These are phyloP conservation scores for Eunapius fragilis DNA, from an alignment of 37 sponge, comb jelly and placozoan genomes.

Conservation along the genomic window DNA sequence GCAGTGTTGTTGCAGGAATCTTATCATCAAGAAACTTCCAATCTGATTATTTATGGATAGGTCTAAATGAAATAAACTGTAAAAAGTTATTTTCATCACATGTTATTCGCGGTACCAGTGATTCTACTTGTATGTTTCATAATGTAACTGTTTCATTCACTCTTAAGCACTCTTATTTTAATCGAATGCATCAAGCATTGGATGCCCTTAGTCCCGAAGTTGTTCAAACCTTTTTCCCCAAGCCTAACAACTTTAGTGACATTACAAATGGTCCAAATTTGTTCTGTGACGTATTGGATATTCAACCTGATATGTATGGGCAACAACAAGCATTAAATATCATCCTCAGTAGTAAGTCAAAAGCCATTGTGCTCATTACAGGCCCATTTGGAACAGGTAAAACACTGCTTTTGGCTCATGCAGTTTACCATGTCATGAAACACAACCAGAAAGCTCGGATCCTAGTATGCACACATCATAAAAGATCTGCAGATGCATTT, in stretches of 20 bases:
- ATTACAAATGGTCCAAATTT: neutral
- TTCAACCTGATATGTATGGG: neutral
- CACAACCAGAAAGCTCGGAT: neutral
- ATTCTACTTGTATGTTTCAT: too few relatives aligned
- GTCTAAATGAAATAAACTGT: neutral
- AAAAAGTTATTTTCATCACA: neutral
- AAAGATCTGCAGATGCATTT: conserved; percentile 34
- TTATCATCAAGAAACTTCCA: neutral
- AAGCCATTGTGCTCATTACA: conserved; percentile 33
- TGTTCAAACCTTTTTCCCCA: neutral
- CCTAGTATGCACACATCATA: conserved; percentile 35
- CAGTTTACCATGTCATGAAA: conserved; percentile 19
- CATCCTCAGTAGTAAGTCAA: conserved; percentile 1
- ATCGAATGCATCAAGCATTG: conserved; percentile 35
- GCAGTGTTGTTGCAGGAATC: neutral
- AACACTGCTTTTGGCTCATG: conserved; percentile 27
- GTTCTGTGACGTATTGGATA: neutral
- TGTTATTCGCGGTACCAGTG: neutral
- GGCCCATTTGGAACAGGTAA: conserved; percentile 63
- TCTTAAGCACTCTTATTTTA: conserved; percentile 42
- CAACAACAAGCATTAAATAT: conserved; percentile 22
- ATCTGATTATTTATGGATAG: neutral
- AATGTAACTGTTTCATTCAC: conserved; percentile 14
- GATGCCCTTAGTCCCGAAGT: neutral
- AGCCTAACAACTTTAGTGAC: neutral